Conservation (phyloP, 2,888 invertebrate genomes). For the Osedax fenrisi region DNA sequence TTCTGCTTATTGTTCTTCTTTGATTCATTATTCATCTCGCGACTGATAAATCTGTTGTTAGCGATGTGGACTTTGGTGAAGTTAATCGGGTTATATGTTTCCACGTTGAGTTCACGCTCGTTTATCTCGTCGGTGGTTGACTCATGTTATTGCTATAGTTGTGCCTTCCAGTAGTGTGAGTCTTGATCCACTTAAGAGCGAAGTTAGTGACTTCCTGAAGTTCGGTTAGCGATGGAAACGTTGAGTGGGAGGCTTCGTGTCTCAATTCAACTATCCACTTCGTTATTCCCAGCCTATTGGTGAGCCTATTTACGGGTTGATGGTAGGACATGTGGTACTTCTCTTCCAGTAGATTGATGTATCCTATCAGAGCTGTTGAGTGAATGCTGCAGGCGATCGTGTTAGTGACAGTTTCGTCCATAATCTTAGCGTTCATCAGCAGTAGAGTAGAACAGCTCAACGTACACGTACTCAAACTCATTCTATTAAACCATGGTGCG, state of each 20-base stretch:
- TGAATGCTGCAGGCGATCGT: background rate
- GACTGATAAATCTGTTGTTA: too few species aligned
- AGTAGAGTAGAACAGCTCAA: background rate
- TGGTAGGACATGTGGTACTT: background rate
- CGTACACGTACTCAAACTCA: background rate
- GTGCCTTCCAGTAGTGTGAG: too few species aligned
- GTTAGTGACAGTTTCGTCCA: background rate
- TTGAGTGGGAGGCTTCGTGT: conserved; percentile 66
- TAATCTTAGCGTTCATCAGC: background rate
- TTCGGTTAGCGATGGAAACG: conserved; percentile 58
- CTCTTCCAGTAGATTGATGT: background rate
- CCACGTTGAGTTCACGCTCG: too few species aligned
- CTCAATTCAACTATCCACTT: conserved; percentile 68
- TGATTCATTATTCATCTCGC: too few species aligned
- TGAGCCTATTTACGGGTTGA: background rate
- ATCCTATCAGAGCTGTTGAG: background rate
- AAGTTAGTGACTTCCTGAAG: conserved; percentile 59
- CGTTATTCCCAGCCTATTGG: conserved; percentile 62
- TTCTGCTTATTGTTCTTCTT: too few species aligned
- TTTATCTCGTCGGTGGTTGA: too few species aligned
- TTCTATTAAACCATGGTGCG: too few species aligned
- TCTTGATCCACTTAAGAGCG: conserved; percentile 61
- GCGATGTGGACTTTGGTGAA: too few species aligned
- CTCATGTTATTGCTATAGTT: too few species aligned
- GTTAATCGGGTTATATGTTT: too few species aligned